phyloP scores from a whole-genome alignment of 2,113 vertebrate genomes.

The Macrotus californicus region DNA sequence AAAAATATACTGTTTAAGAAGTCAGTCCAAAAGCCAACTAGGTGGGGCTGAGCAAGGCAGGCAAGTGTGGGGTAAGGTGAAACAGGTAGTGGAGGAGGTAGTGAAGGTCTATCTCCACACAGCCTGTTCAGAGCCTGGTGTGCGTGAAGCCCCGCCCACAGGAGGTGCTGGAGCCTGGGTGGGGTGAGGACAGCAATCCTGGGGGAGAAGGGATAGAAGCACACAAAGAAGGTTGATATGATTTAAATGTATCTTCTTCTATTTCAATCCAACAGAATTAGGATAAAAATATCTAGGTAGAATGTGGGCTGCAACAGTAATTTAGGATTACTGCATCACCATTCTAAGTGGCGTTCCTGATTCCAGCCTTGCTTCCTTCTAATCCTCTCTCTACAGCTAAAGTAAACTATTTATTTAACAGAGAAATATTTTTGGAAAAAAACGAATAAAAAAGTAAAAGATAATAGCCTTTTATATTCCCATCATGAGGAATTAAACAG shows the following conservation, averaged over 20 bases:
- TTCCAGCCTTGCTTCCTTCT: not conserved
- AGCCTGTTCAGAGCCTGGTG: not conserved
- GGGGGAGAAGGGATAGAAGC: not conserved
- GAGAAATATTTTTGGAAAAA: not conserved
- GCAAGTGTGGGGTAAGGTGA: rapidly evolving
- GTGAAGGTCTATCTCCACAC: not conserved
- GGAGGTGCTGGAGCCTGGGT: not conserved
- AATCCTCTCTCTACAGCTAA: not conserved
- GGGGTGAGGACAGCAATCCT: not conserved
- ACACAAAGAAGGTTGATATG: not conserved
- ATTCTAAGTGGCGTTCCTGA: slow-evolving; percentile 30
- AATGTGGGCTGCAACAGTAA: not conserved
- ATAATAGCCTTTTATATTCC: not conserved
- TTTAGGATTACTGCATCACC: not conserved
- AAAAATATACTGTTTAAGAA: not conserved
- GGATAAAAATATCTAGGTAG: slow-evolving; percentile 25
- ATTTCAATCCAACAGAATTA: slow-evolving; percentile 37
- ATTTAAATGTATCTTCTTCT: slow-evolving; percentile 39
- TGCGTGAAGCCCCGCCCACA: not conserved
- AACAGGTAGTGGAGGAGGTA: not conserved
- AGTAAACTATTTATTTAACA: not conserved
- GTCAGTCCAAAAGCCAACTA: not conserved
- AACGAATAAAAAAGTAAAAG: not conserved
- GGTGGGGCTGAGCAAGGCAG: not conserved
- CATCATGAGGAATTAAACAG: not conserved